A percentile compares a stretch with the other conserved stretches of the same genome.
Evolutionary conservation across 1,140 invertebrate species (phyloP).

Genomic region (Solenopsis invicta): DNA sequence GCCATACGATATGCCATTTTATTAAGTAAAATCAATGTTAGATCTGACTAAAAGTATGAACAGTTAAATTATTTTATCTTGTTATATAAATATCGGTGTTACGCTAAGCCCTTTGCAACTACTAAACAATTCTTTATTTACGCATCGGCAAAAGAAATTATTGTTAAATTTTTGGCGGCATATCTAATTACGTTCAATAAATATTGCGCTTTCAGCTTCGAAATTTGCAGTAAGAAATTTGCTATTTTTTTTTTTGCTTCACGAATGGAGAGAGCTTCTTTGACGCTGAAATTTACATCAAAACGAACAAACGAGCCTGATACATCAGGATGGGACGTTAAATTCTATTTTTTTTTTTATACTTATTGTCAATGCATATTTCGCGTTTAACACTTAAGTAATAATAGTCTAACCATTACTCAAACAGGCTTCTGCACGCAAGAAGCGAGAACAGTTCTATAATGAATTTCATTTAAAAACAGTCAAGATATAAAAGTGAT

Average conservation of each 20-base stretch:
- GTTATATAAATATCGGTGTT: neutral
- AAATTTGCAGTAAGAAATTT: constrained; percentile 20
- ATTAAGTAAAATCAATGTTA: neutral
- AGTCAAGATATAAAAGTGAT: neutral
- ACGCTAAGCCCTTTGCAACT: neutral
- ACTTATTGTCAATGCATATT: constrained; percentile 1
- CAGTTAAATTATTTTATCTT: neutral
- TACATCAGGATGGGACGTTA: constrained; percentile 18
- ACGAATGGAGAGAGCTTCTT: constrained; percentile 52
- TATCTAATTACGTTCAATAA: constrained; percentile 17
- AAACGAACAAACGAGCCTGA: neutral
- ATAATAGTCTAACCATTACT: constrained; percentile 47
- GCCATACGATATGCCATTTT: neutral
- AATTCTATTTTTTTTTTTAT: constrained; percentile 1
- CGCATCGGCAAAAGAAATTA: neutral
- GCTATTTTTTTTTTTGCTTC: constrained; percentile 45
- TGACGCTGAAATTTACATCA: constrained; percentile 26
- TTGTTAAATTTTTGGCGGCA: neutral
- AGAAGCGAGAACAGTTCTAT: constrained; percentile 28
- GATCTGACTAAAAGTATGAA: neutral
- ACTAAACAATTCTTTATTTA: constrained; percentile 18
- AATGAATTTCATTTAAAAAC: neutral
- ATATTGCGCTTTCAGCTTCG: constrained; percentile 39
- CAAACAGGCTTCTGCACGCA: constrained; percentile 33
- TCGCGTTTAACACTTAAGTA: constrained; percentile 33